These are phyloP conservation scores for Tauraco erythrolophus DNA, from an alignment of 2,113 vertebrate genomes.

Conservation along the genomic window DNA sequence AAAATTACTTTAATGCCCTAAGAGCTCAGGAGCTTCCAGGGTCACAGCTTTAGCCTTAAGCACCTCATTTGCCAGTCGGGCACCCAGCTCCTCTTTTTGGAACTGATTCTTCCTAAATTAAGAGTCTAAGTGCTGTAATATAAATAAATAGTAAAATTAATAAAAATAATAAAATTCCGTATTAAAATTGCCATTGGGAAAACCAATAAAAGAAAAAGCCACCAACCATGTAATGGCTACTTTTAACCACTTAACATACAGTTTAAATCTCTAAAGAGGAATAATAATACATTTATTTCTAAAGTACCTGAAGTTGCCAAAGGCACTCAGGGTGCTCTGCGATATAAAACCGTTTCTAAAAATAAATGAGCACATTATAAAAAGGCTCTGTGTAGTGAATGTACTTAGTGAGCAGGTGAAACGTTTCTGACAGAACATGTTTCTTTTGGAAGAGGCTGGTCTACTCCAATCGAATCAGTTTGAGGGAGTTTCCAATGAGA, in stretches of 20 bases:
- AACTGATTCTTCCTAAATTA: constrained; percentile 7
- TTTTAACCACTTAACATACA: constrained; percentile 70
- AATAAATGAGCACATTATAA: constrained; percentile 66
- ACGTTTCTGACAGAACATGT: background rate
- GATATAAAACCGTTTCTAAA: constrained; percentile 65
- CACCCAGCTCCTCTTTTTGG: background rate
- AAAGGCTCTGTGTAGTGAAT: constrained; percentile 15
- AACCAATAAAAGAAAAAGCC: constrained; percentile 64
- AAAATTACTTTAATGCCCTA: background rate
- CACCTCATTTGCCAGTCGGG: background rate
- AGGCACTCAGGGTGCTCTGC: constrained; percentile 66
- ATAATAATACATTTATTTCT: constrained; percentile 74
- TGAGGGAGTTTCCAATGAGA: background rate
- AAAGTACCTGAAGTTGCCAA: constrained; percentile 69
- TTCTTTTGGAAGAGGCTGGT: constrained; percentile 19
- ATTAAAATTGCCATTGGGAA: constrained; percentile 61
- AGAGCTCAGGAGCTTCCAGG: background rate
- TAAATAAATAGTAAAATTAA: constrained; percentile 71
- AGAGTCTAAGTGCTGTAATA: constrained; percentile 25
- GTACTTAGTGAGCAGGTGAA: constrained; percentile 56
- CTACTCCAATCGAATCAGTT: background rate
- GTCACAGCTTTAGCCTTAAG: constrained; percentile 10
- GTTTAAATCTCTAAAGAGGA: constrained; percentile 72
- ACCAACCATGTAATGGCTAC: constrained; percentile 69
- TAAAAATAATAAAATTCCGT: constrained; percentile 64